phyloP scores from a whole-genome alignment of 2,797 vertebrate genomes.

The Micrastur ruficollis region DNA sequence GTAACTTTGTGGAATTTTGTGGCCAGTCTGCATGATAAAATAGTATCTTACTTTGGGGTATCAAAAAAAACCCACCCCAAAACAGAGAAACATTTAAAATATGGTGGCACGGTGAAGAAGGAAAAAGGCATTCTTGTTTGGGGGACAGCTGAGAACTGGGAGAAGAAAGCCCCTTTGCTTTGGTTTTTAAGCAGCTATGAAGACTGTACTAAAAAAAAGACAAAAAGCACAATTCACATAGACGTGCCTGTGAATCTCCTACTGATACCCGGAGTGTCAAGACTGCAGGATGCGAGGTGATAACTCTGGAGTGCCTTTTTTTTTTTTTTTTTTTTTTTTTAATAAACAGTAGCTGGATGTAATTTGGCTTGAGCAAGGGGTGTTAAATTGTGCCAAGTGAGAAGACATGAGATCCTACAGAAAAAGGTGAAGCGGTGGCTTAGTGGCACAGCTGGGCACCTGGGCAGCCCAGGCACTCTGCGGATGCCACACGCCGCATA shows the following conservation, averaged over 20 bases:
- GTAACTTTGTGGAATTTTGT: not conserved
- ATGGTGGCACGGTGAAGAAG: not conserved
- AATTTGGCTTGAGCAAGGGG: not conserved
- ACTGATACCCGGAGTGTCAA: not conserved
- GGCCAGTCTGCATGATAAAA: not conserved
- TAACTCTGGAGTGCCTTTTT: not conserved
- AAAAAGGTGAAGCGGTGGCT: not conserved
- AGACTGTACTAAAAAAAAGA: not conserved
- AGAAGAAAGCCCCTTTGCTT: not conserved
- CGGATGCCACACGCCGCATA: accelerated
- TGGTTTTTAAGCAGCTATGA: not conserved
- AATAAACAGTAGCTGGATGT: not conserved
- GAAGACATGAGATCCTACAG: not conserved
- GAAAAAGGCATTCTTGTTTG: not conserved
- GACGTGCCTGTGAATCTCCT: not conserved
- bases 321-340: not conserved
- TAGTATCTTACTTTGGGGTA: not conserved
- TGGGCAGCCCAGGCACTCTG: not conserved
- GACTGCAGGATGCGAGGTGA: not conserved
- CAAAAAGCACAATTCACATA: not conserved
- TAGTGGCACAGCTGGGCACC: not conserved
- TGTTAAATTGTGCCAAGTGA: not conserved
- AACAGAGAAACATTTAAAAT: not conserved
- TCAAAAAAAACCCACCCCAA: not conserved
- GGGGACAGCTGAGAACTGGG: not conserved